Conservation (phyloP, 2,888 invertebrate genomes). For the Amblyjoppa proteus region DNA sequence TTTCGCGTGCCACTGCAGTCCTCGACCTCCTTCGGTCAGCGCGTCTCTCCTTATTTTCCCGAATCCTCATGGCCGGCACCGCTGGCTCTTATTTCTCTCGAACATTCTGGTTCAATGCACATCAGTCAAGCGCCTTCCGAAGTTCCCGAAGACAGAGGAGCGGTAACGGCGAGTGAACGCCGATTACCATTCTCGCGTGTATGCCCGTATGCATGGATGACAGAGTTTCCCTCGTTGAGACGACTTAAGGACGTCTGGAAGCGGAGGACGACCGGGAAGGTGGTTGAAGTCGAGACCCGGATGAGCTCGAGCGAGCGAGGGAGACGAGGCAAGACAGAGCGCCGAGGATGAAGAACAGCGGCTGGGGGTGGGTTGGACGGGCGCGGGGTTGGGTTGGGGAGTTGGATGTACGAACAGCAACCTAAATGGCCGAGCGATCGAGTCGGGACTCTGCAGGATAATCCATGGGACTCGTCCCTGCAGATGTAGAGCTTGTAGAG, state of each 20-base stretch:
- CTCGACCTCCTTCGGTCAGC: slow-evolving; percentile 9
- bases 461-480: slow-evolving; percentile 33
- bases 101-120: slow-evolving; percentile 40
- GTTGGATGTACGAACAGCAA: slow-evolving; percentile 40
- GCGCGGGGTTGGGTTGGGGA: not conserved
- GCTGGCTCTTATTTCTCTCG: slow-evolving; percentile 29
- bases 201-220: slow-evolving; percentile 49
- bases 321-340: slow-evolving; percentile 19
- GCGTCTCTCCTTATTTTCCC: slow-evolving; percentile 20
- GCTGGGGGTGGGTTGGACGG: not conserved
- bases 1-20: slow-evolving; percentile 22
- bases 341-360: slow-evolving; percentile 7
- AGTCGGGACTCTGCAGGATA: slow-evolving; percentile 44
- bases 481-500: slow-evolving; percentile 52
- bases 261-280: slow-evolving; percentile 33
- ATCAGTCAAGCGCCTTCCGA: slow-evolving; percentile 36
- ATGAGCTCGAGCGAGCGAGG: slow-evolving; percentile 33
- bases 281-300: slow-evolving; percentile 22
- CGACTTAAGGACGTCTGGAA: slow-evolving; percentile 51
- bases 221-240: slow-evolving; percentile 59
- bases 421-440: slow-evolving; percentile 54
- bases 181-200: slow-evolving; percentile 53
- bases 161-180: slow-evolving; percentile 37
- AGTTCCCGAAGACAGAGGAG: slow-evolving; percentile 32
- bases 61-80: not conserved